phyloP scores from a whole-genome alignment of 2,113 vertebrate species.

The Callipepla squamata region DNA sequence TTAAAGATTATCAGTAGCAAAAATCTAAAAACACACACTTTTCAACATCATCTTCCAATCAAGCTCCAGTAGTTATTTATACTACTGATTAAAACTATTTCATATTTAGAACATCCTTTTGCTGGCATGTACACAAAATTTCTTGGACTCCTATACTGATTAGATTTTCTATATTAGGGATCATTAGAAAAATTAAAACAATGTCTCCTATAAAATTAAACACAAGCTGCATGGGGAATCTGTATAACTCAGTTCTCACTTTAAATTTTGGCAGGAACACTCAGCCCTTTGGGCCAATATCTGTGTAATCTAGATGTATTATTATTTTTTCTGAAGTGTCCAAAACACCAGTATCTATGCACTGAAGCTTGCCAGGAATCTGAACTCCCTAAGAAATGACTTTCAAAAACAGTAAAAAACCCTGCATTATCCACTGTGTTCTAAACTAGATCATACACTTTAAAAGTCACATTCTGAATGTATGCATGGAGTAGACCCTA shows the following conservation, averaged over 20 bases:
- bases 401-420: conserved; percentile 5
- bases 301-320: conserved; percentile 33
- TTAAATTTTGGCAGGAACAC: conserved; percentile 21
- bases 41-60: neutral
- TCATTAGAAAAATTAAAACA: conserved; percentile 64
- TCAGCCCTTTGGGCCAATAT: conserved; percentile 16
- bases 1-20: neutral
- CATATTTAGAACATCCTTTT: conserved; percentile 25
- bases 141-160: conserved; percentile 34
- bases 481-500: neutral
- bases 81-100: neutral
- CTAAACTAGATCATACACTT: neutral
- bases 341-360: neutral
- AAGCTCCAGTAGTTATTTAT: neutral
- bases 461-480: conserved; percentile 8
- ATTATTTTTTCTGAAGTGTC: conserved; percentile 39
- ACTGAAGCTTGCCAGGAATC: conserved; percentile 3
- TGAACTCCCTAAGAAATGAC: neutral
- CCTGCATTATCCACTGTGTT: neutral
- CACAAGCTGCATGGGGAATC: conserved; percentile 20
- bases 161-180: conserved; percentile 35
- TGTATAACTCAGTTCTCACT: neutral
- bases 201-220: conserved; percentile 55
- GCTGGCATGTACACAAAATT: conserved; percentile 24
- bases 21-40: neutral